A percentile compares a stretch with the other conserved stretches of the same genome.
phyloP scores from a whole-genome alignment of 37 sponge, comb jelly and placozoan genomes.

The Cliona cf. orientalis region DNA sequence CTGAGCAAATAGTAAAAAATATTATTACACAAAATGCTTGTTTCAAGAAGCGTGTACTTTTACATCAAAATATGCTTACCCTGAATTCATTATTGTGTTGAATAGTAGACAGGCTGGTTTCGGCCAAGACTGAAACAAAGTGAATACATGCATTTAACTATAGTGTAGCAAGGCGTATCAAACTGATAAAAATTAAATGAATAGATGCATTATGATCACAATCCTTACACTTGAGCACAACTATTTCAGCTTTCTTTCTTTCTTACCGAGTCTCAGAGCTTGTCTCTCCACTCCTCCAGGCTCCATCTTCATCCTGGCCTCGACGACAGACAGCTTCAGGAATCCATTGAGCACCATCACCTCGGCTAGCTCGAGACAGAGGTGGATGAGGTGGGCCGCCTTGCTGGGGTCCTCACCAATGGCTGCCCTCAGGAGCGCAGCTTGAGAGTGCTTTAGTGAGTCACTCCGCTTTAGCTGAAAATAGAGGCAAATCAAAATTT shows the following conservation, averaged over 20 bases:
- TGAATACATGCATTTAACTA: background rate
- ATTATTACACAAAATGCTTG: too few species aligned
- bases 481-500: too few species aligned
- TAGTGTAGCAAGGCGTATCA: background rate
- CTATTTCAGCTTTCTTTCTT: background rate
- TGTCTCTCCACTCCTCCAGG: conserved; percentile 78
- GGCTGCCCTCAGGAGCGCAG: background rate
- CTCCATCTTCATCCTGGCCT: conserved; percentile 76
- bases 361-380: conserved; percentile 52
- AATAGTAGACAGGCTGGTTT: conserved; percentile 30
- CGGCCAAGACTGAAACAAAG: conserved; percentile 31
- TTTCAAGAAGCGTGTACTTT: too few species aligned
- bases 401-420: background rate
- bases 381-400: background rate
- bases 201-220: background rate
- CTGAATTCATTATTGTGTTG: conserved; percentile 11
- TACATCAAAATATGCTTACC: conserved; percentile 23
- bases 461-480: background rate
- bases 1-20: conserved; percentile 6
- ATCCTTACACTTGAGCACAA: background rate
- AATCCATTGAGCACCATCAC: conserved; percentile 60
- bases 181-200: background rate
- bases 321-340: conserved; percentile 61
- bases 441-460: conserved; percentile 10
- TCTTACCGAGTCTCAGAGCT: conserved; percentile 74